Evolutionary conservation across 2,797 vertebrate species (phyloP).

Genomic region (Clarias platycephalus): DNA sequence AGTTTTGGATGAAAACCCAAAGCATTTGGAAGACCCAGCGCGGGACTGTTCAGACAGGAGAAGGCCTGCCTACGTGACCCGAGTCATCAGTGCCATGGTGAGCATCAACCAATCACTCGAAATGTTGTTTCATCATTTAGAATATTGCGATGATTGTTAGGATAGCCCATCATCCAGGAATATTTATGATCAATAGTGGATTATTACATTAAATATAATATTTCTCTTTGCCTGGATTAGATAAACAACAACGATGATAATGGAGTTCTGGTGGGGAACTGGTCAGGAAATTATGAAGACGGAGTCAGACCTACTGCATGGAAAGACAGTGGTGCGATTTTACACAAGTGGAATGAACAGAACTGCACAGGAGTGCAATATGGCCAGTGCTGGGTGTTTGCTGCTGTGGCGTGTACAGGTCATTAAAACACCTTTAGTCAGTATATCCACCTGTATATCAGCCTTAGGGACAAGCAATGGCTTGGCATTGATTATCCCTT

Average conservation of each 20-base stretch:
- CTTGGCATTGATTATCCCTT: background rate
- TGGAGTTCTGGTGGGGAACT: constrained; percentile 84
- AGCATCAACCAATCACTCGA: constrained; percentile 49
- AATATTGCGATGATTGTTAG: background rate
- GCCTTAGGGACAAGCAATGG: background rate
- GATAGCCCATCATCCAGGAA: background rate
- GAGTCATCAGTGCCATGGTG: constrained; percentile 90
- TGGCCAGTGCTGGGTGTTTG: constrained; percentile 97
- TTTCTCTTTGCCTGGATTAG: constrained; percentile 63
- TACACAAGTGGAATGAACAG: constrained; percentile 79
- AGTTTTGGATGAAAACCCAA: constrained; percentile 83
- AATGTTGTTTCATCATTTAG: background rate
- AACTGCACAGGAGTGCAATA: constrained; percentile 84
- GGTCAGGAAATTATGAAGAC: constrained; percentile 76
- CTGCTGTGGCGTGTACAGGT: constrained; percentile 91
- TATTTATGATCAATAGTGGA: background rate
- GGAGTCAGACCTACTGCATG: constrained; percentile 86
- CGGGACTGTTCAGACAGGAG: constrained; percentile 78
- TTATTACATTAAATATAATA: background rate
- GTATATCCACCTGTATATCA: background rate
- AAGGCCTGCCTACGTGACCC: constrained; percentile 80
- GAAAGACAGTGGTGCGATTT: constrained; percentile 88
- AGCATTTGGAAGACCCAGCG: constrained; percentile 73
- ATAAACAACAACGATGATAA: constrained; percentile 89
- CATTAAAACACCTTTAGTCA: background rate